Evolutionary conservation across 1,140 invertebrate species (phyloP).

Genomic region (Stegodyphus dumicola): DNA sequence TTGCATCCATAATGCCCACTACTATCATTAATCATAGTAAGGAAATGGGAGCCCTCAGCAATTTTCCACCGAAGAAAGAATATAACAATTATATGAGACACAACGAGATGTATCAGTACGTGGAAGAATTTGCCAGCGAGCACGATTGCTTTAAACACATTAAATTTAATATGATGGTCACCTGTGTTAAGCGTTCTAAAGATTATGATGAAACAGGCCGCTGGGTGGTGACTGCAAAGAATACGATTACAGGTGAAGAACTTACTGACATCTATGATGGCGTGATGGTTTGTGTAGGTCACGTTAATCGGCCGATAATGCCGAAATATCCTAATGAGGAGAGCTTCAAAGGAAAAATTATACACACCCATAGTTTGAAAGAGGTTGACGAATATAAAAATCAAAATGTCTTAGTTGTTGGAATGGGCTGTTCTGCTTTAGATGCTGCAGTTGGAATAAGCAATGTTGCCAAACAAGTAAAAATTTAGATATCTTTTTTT

Average conservation of each 20-base stretch:
- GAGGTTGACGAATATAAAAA: neutral
- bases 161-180: neutral
- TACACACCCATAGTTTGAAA: conserved; percentile 3
- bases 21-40: conserved; percentile 69
- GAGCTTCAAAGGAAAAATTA: conserved; percentile 63
- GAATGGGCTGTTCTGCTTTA: conserved; percentile 58
- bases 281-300: conserved; percentile 63
- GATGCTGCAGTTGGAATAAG: conserved; percentile 59
- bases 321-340: conserved; percentile 63
- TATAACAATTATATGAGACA: conserved; percentile 68
- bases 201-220: conserved; percentile 67
- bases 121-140: conserved; percentile 64
- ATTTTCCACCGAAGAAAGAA: conserved; percentile 67
- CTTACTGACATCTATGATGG: conserved; percentile 34
- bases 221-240: conserved; percentile 67
- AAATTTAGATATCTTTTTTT: no score
- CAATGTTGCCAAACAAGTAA: no score
- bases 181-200: conserved; percentile 62
- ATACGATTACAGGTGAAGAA: conserved; percentile 60
- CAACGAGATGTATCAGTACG: conserved; percentile 65
- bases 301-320: conserved; percentile 65
- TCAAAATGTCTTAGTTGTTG: conserved; percentile 65
- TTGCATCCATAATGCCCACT: conserved; percentile 62
- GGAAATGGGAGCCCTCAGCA: conserved; percentile 70
- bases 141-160: conserved; percentile 55